phyloP scores from a whole-genome alignment of 2,888 invertebrate genomes.

The Apomyelois bistriatella region DNA sequence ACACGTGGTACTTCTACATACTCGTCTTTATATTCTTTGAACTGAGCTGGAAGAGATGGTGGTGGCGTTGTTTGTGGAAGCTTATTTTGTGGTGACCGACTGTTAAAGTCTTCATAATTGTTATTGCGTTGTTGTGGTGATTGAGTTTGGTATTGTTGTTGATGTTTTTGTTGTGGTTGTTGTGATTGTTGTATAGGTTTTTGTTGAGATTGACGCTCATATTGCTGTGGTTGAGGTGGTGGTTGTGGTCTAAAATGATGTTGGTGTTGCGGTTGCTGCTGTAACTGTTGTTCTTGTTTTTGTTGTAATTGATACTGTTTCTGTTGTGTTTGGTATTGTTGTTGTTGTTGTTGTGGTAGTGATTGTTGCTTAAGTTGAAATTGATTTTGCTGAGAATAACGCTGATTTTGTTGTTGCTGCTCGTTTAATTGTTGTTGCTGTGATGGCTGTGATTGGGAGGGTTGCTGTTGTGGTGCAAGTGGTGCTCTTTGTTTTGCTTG shows the following conservation, averaged over 20 bases:
- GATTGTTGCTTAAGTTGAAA: background rate
- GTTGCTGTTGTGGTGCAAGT: background rate
- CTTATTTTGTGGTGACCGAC: slow-evolving; percentile 40
- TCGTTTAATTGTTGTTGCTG: slow-evolving; percentile 19
- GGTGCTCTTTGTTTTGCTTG: slow-evolving; percentile 12
- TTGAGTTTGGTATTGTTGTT: slow-evolving; percentile 13
- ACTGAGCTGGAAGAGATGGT: slow-evolving; percentile 60
- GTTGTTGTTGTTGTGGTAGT: slow-evolving; percentile 13
- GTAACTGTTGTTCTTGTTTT: slow-evolving; percentile 13
- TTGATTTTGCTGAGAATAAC: slow-evolving; percentile 26
- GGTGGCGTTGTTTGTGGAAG: slow-evolving; percentile 31
- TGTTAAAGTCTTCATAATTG: slow-evolving; percentile 34
- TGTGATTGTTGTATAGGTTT: slow-evolving; percentile 11
- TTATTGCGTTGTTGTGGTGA: slow-evolving; percentile 16
- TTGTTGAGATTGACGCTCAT: background rate
- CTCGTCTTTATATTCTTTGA: slow-evolving; percentile 61
- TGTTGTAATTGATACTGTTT: slow-evolving; percentile 13
- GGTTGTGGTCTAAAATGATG: slow-evolving; percentile 14
- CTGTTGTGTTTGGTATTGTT: slow-evolving; percentile 20
- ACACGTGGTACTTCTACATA: slow-evolving; percentile 72
- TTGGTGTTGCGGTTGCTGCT: slow-evolving; percentile 23
- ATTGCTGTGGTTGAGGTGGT: slow-evolving; percentile 2
- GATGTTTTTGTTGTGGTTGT: slow-evolving; percentile 5
- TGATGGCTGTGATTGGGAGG: background rate
- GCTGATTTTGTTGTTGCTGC: slow-evolving; percentile 17